These are phyloP conservation scores for Bacillus rossius DNA, from an alignment of 1,140 invertebrate genomes.

Conservation along the genomic window DNA sequence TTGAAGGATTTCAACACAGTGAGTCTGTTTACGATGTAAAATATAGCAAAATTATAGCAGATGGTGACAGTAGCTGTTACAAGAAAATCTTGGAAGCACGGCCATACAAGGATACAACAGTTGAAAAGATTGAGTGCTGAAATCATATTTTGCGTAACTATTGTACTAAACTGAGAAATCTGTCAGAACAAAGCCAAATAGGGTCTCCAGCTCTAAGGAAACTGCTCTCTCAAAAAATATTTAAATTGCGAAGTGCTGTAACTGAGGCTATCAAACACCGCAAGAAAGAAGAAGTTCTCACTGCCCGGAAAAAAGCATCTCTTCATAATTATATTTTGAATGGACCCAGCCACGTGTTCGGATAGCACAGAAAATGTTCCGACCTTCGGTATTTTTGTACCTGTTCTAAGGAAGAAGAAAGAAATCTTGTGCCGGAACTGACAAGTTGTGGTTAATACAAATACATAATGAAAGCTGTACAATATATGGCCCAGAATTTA, in stretches of 20 bases:
- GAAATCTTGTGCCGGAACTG: conserved; percentile 13
- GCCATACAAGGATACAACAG: conserved; percentile 16
- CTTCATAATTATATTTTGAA: conserved; percentile 3
- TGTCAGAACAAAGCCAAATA: not conserved
- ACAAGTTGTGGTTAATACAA: conserved; percentile 7
- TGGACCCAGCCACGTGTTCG: conserved; percentile 4
- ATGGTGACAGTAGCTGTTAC: conserved; percentile 34
- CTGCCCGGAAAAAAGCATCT: not conserved
- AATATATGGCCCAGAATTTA: not conserved
- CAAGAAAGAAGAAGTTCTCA: not conserved
- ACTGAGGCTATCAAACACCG: not conserved
- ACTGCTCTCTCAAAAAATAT: not conserved
- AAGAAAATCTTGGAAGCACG: conserved; percentile 22
- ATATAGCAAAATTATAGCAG: conserved; percentile 31
- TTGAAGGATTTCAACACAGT: conserved; percentile 26
- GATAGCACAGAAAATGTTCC: conserved; percentile 11
- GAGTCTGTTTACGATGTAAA: conserved; percentile 28
- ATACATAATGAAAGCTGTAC: conserved; percentile 14
- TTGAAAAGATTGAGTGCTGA: conserved; percentile 31
- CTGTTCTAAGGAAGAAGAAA: conserved; percentile 5
- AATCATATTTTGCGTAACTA: conserved; percentile 21
- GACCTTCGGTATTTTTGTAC: conserved; percentile 11
- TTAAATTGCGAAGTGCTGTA: not conserved
- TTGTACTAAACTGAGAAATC: conserved; percentile 6
- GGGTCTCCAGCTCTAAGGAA: not conserved